phyloP scores from a whole-genome alignment of 23 tunicate species.

The Trididemnum clinides region DNA sequence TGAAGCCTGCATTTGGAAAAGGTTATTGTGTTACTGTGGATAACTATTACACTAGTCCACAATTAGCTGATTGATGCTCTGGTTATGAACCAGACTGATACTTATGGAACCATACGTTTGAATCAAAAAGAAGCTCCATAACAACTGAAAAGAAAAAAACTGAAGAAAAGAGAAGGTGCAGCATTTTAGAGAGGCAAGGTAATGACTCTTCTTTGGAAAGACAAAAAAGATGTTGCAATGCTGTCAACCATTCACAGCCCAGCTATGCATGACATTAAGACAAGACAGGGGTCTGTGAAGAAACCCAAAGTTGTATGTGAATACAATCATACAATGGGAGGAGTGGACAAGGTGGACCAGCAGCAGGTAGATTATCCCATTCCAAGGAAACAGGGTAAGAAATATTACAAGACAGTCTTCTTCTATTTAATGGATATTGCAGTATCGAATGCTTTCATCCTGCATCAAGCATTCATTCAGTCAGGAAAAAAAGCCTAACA shows the following conservation, averaged over 20 bases:
- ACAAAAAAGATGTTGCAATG: constrained; percentile 7
- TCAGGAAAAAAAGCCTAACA: background rate
- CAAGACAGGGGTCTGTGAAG: too few species aligned
- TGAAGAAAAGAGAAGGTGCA: constrained; percentile 11
- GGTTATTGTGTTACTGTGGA: constrained; percentile 26
- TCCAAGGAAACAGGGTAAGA: too few species aligned
- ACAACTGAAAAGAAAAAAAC: background rate
- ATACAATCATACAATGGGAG: too few species aligned
- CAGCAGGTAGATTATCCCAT: too few species aligned
- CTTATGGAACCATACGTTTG: too few species aligned
- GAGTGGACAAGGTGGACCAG: too few species aligned
- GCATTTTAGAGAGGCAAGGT: too few species aligned
- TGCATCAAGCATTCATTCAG: background rate
- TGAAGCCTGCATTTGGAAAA: background rate
- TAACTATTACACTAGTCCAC: constrained; percentile 5
- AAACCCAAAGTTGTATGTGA: too few species aligned
- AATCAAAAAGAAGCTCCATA: background rate
- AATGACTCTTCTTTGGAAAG: too few species aligned
- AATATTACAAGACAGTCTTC: too few species aligned
- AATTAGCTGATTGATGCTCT: background rate
- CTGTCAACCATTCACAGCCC: background rate
- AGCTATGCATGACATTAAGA: too few species aligned
- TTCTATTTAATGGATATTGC: background rate
- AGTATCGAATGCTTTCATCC: constrained; percentile 7
- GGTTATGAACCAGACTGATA: too few species aligned